A percentile compares a stretch with the other conserved stretches of the same genome.
Conservation (phyloP, 2,113 vertebrate species). For the Rhabdornis inornatus region DNA sequence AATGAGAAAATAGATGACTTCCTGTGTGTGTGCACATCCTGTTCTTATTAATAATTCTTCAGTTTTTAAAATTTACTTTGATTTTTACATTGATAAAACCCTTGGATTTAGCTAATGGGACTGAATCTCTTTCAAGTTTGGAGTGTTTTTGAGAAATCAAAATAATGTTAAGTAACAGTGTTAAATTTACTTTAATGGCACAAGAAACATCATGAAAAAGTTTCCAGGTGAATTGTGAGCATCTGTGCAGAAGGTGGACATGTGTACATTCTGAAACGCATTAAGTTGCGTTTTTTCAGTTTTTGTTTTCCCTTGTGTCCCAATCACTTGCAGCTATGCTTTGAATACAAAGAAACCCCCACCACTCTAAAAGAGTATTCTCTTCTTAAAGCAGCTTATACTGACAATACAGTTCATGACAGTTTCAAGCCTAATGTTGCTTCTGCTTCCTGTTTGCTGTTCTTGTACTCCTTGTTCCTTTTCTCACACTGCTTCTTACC, state of each 20-base stretch:
- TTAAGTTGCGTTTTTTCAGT: neutral
- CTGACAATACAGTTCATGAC: neutral
- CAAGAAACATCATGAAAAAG: neutral
- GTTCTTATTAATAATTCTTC: neutral
- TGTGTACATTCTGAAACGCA: rapidly evolving
- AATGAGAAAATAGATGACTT: neutral
- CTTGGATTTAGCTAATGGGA: neutral
- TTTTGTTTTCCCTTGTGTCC: neutral
- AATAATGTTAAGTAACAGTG: neutral
- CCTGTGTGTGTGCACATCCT: neutral
- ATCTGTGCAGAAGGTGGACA: neutral
- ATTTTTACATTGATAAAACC: neutral
- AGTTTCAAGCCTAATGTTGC: neutral
- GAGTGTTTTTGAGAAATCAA: neutral
- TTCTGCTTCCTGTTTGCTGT: neutral
- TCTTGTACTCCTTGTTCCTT: neutral
- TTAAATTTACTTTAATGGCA: neutral
- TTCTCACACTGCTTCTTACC: neutral
- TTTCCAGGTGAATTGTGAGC: neutral
- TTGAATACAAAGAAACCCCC: neutral
- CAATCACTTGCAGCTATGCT: neutral
- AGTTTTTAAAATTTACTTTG: neutral
- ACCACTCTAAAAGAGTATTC: neutral
- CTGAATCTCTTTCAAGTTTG: neutral
- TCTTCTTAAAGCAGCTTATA: neutral